Evolutionary conservation across 2,888 invertebrate species (phyloP), one percentile per base, ranked within the genome.

Genomic region (Zaprionus obscuricornis): DNA sequence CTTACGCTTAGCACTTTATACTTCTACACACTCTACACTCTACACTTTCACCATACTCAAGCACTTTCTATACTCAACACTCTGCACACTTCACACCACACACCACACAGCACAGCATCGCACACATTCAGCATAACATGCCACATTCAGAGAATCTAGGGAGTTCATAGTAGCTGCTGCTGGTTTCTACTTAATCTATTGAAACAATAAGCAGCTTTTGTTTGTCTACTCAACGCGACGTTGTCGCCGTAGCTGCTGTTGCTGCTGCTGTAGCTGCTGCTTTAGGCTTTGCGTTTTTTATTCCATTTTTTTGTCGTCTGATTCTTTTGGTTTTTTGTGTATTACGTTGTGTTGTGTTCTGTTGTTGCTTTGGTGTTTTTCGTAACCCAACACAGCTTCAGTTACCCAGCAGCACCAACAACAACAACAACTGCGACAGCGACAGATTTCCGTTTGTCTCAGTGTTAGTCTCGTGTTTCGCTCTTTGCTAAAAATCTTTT

Each of bases 141-240:
- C n/a, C n/a, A n/a, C n/a, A n/a, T n/a, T n/a, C n/a, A n/a, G n/a
- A n/a, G n/a, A n/a, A n/a, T n/a, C n/a, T n/a, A n/a, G n/a, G n/a
- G n/a, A n/a, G 45, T 49, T 47, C 50, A 56, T 40, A 27, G 26
- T 33, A 33, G 33, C 67, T 60, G 58, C 42, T 14, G 33, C 49
- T 45, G 66, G 49, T 51, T 59, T 60, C 82, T 43, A 57, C 67
- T 84, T 74, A 84, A 86, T 85, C 86, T 83, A 82, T 85, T 85
- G 78, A 85, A 86, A 85, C 83, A 86, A 86, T 86, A 82, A 82
- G 83, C 73, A 64, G 79, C 81, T 86, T n/a, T 82, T 82, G 86
- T 82, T 77, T 84, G 54, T 65, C 70, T 59, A 64, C 62, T 58
- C 59, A 62, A n/a, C n/a, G n/a, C 56, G 62, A 68, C 36, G 65